Base-by-base conservation (phyloP, 2,888 invertebrate genomes). In the Ariolimax columbianus region DNA sequence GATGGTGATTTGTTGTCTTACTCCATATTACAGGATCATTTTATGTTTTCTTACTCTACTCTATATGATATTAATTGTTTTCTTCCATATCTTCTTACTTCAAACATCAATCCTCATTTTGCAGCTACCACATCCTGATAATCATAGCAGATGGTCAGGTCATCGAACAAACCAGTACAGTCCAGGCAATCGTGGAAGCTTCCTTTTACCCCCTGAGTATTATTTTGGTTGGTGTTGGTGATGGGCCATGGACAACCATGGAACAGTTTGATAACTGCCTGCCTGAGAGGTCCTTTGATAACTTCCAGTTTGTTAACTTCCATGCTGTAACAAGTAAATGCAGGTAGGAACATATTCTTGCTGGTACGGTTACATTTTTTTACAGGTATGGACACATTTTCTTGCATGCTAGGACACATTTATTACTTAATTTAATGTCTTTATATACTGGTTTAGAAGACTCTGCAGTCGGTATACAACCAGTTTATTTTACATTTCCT, bases 121-220 rank as follows among this genome's bases (percentile, higher is more conserved):
- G 19, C 77, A 83, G 77, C 38, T 94, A 92, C 88, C 93, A 93
- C 89, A 93, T 94, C 79, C 91, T 95, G 70, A 94, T 95, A 33
- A 94, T 95, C 82, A 93, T 95, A 81, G 95, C 95, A 19, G 95
- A 95, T 87, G 95, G 95, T 1, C 95, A 95, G 88, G 94, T 95
- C 40, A 94, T 93, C 3, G 94, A 95, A 85, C 95, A 95, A 86
- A 90, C 92, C 38, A 92, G 93, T 23, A 95, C 95, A 0, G 91
- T 94, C 2, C 91, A 94, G 36, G 95, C 95, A 9, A 95, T 95
- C 11, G 94, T 95, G 0, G 92, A 93, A 55, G 95, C 95, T 1
- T 95, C 95, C n/a, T 90, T 93, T 77, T 93, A 93, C 84, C 95
- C 95, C 14, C 91, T 95, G 70, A 95, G 95, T 73, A 95, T 95